Conservation (phyloP, 2,797 vertebrate species). For the Eidolon dupreanum region DNA sequence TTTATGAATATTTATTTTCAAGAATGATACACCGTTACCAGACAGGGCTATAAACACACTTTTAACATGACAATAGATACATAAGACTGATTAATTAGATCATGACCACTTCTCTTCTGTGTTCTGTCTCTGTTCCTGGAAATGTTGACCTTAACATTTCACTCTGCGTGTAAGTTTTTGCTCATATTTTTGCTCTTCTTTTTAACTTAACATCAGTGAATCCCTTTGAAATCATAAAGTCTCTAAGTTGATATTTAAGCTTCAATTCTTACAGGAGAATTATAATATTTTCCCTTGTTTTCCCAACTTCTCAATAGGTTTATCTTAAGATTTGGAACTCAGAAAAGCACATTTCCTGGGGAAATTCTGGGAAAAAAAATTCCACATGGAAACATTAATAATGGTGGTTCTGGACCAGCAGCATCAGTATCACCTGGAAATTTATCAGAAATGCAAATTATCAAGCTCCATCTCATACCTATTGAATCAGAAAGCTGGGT, state of each 20-base stretch:
- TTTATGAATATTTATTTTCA: constrained; percentile 9
- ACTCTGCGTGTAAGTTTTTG: not conserved
- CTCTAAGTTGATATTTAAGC: not conserved
- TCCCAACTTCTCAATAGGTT: not conserved
- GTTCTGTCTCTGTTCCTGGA: not conserved
- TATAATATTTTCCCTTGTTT: not conserved
- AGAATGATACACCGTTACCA: not conserved
- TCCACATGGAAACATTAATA: not conserved
- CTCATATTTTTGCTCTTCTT: not conserved
- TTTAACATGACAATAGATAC: not conserved
- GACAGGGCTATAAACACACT: not conserved
- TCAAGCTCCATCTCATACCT: not conserved
- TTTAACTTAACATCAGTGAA: not conserved
- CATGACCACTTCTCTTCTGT: not conserved
- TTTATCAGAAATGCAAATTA: not conserved
- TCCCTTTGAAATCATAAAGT: not conserved
- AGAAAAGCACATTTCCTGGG: not conserved
- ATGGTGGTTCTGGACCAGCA: not conserved
- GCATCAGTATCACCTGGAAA: not conserved
- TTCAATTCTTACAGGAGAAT: not conserved
- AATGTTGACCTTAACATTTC: not conserved
- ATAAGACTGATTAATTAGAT: not conserved
- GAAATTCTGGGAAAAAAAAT: not conserved
- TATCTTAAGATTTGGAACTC: not conserved
- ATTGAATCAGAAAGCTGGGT: not conserved